Evolutionary conservation across 2,888 invertebrate genomes (phyloP), one percentile per base, ranked within the genome.

Genomic region (Drosophila imparisetae): DNA sequence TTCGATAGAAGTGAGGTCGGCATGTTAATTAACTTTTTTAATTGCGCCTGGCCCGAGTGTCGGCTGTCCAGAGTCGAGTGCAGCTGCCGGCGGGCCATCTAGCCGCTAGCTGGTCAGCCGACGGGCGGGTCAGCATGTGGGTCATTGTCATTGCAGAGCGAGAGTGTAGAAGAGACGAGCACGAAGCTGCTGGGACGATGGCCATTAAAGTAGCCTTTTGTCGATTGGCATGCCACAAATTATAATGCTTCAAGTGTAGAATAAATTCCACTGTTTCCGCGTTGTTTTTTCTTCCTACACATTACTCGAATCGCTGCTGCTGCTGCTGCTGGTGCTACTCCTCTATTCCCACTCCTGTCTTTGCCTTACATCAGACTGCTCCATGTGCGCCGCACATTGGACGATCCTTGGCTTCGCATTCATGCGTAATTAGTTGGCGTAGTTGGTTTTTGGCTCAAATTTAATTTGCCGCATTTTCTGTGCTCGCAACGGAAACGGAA

Each of bases 171-270:
- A 24, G 34, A 24, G 55, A 21, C 29, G 30, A 4, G 54, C 61
- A 29, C 40, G 11, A 53, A 38, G 50, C 66, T 15, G 45, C 52
- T 30, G 36, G 60, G 30, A 61, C 45, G 50, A 50, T 55, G 63
- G 60, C 79, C 71, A 86, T 88, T 88, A 80, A 85, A 85, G 78
- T 71, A 73, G 85, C 75, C 80, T 60, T 58, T 69, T 75, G 81
- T 81, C 75, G 83, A 84, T 81, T 86, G 76, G 64, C 80, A 83
- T 88, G 65, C 72, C 83, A 79, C 88, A 82, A 89, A 89, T 89
- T 87, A 89, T 85, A 89, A 87, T 87, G 83, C 88, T 89, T 87
- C 78, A 79, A 86, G 86, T 89, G 86, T 87, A 76, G 75, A 87
- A 86, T 85, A 86, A 86, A 86, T 89, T 86, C 72, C 75, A 66